These are phyloP conservation scores for Zaprionus kolodkinae DNA, from an alignment of 1,140 invertebrate genomes.

Conservation along the genomic window DNA sequence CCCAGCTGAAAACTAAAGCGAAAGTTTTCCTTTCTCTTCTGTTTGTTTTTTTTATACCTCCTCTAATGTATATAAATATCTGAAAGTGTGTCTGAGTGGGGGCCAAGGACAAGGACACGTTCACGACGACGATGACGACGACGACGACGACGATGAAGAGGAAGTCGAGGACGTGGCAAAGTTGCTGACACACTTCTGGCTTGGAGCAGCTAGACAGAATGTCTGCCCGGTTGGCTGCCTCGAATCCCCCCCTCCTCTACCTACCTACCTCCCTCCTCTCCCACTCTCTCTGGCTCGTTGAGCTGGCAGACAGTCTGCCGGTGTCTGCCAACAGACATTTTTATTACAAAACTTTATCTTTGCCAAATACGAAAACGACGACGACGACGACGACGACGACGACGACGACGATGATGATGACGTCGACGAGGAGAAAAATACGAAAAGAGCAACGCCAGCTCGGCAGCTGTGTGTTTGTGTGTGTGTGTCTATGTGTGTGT, in stretches of 20 bases:
- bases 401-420: conserved; percentile 22
- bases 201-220: conserved; percentile 73
- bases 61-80: conserved; percentile 54
- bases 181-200: conserved; percentile 79
- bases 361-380: conserved; percentile 74
- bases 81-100: conserved; percentile 57
- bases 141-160: conserved; percentile 46
- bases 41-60: conserved; percentile 1
- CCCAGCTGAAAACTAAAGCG: conserved; percentile 71
- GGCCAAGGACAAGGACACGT: conserved; percentile 78
- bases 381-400: conserved; percentile 44
- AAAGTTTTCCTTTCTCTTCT: conserved; percentile 48
- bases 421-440: conserved; percentile 49
- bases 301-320: conserved; percentile 48
- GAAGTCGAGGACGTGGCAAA: conserved; percentile 72
- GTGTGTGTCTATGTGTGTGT: not conserved
- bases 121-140: conserved; percentile 55
- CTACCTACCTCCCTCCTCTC: not conserved
- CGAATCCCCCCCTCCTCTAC: not conserved
- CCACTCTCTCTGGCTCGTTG: conserved; percentile 21
- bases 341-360: conserved; percentile 83
- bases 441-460: conserved; percentile 53
- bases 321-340: conserved; percentile 75
- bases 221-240: conserved; percentile 53
- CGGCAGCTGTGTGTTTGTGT: conserved; percentile 19